Evolutionary conservation across 2,797 vertebrate genomes (phyloP), one percentile per base, ranked within the genome.

Genomic region (Rhincodon typus): DNA sequence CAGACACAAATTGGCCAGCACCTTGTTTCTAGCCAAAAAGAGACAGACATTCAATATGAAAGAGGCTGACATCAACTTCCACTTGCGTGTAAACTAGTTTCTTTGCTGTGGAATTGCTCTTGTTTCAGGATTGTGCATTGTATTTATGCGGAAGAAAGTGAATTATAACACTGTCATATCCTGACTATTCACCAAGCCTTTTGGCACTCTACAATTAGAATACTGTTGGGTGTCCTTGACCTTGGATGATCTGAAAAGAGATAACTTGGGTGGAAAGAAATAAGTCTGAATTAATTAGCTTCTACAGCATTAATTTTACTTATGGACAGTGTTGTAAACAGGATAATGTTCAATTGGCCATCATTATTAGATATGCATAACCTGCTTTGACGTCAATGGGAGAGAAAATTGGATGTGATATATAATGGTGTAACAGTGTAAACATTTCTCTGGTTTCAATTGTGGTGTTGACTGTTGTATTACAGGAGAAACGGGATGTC

Each of bases 1-100:
- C 99, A 0, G 99, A 98, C 19, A 98, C 97, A 19, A 98, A 99
- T 97, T 99, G 97, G 53, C 97, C 98, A 34, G 97, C 97, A 95
- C 97, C 97, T 72, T 98, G 98, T 86, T 96, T 97, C 98, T 99
- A 50, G 0, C 74, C 90, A 62, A 95, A 62, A 95, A 93, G 77
- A 66, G 4, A 50, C 46, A 50, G 34, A 69, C n/a, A 42, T 69
- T 23, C 2, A 67, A 27, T 25, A 38, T 67, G 62, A 93, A 93
- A 38, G n/a, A 69, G 21, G 66, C 62, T 69, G 57, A 90, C 19
- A n/a, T 62, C 87, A 62, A 62, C 53, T 62, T n/a, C 53, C 21
- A 4, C 12, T 30, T 34, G 17, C 30, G 15, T 62, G 25, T 15
- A 27, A 50, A 57, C 27, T 62, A 19, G 38, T 84, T 84, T 46